Evolutionary conservation across 2,888 invertebrate species (phyloP), one percentile per base, ranked within the genome.

Genomic region (Spisula solida): DNA sequence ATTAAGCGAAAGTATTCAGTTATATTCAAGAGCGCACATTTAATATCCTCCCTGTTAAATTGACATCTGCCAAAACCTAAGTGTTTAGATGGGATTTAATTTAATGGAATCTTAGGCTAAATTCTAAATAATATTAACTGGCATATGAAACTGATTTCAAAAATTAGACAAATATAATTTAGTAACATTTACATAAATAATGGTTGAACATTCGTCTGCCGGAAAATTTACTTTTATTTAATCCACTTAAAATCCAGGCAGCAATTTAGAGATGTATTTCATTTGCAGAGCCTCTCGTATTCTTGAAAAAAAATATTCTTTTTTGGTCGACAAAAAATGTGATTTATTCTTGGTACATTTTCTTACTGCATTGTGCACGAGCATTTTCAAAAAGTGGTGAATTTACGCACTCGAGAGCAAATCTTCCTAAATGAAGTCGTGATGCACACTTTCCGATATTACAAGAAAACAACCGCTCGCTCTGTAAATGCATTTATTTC

Each of bases 1-100:
- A 92, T 92, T 90, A 90, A 89, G 80, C 85, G 91, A 88, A 88
- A 87, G 79, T 90, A 90, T 87, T 88, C 88, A 60, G 83, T 80
- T 92, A 87, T 78, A 88, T 84, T 87, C 81, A 85, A 55, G 85
- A 79, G 79, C 88, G 70, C 83, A 81, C 60, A 85, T 88, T 88
- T 86, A 88, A 89, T 91, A 88, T 60, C 82, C 82, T 86, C 31
- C 83, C 82, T 18, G 25, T 82, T 41, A 85, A 85, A 88, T 88
- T 91, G 91, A 91, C 91, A 91, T 88, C 84, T 91, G 88, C 87
- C 91, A 91, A 84, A 85, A 87, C 47, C 55, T 60, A 82, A 81
- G 82, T 47, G 82, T 55, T 82, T 60, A 60, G 75, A 79, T 55
- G 83, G 87, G 51, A 79, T 82, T 79, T 79, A 79, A 82, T 87